Percentiles rank a stretch among this genome's conserved stretches.
phyloP scores from a whole-genome alignment of 2,797 vertebrate genomes.

The Luscinia luscinia region DNA sequence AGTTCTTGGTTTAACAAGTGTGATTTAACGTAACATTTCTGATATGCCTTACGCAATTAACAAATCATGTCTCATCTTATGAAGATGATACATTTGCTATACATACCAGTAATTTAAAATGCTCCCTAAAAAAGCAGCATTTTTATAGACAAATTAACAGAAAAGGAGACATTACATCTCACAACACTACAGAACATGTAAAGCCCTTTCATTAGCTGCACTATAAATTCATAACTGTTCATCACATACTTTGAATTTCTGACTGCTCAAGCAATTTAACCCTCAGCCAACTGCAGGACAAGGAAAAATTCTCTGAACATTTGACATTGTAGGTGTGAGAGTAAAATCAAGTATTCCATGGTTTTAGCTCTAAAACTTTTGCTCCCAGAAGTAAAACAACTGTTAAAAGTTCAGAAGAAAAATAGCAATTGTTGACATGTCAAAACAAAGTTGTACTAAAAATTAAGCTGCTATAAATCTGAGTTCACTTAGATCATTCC shows the following conservation, averaged over 20 bases:
- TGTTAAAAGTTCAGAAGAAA: constrained; percentile 38
- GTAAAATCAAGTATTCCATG: constrained; percentile 30
- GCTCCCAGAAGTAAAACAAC: constrained; percentile 46
- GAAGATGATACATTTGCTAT: constrained; percentile 67
- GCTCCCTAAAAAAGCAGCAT: constrained; percentile 52
- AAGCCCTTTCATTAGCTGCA: constrained; percentile 72
- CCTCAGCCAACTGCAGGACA: constrained; percentile 50
- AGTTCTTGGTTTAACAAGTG: constrained; percentile 59
- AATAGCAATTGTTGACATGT: constrained; percentile 44
- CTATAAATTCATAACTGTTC: constrained; percentile 60
- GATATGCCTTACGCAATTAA: constrained; percentile 59
- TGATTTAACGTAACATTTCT: constrained; percentile 35
- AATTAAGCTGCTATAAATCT: constrained; percentile 52
- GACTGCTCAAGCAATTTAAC: constrained; percentile 56
- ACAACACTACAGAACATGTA: constrained; percentile 60
- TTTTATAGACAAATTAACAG: constrained; percentile 66
- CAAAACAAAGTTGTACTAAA: constrained; percentile 52
- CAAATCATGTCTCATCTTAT: constrained; percentile 72
- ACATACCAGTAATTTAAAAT: constrained; percentile 66
- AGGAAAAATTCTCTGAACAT: constrained; percentile 11
- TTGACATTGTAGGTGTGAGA: background rate
- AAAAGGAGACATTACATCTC: constrained; percentile 59
- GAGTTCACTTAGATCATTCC: background rate
- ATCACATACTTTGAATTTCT: constrained; percentile 52
- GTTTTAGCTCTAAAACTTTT: constrained; percentile 59